Percentiles rank a stretch among this genome's conserved stretches.
phyloP scores from a whole-genome alignment of 2,797 vertebrate genomes.

The Rhinella marina region DNA sequence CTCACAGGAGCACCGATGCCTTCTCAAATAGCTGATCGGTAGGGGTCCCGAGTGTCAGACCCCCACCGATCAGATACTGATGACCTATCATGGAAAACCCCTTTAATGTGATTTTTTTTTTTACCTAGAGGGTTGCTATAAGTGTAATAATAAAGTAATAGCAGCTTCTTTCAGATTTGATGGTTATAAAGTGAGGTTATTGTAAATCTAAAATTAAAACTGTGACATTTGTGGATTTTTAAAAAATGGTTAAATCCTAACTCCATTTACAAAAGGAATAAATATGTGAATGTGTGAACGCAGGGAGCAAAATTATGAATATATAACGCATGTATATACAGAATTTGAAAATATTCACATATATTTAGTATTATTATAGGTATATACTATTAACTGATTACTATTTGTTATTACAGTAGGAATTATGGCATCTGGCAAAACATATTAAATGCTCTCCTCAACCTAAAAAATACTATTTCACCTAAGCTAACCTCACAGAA shows the following conservation, averaged over 20 bases:
- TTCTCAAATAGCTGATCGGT: no score
- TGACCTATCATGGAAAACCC: no score
- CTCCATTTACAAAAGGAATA: no score
- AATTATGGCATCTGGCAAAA: neutral
- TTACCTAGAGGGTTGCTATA: no score
- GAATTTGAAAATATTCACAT: neutral
- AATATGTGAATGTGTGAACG: neutral
- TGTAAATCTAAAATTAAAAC: neutral
- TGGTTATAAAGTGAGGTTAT: no score
- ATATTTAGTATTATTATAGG: neutral
- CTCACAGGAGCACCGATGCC: no score
- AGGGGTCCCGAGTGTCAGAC: no score
- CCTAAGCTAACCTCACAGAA: neutral
- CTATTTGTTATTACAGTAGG: neutral
- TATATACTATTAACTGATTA: neutral
- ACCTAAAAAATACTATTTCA: neutral
- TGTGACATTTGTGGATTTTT: neutral
- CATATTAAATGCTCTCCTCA: neutral
- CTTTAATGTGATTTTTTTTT: no score
- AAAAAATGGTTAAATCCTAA: neutral
- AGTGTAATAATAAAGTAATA: no score
- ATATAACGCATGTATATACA: neutral
- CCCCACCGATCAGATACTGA: no score
- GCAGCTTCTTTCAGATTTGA: no score
- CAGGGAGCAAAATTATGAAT: no score